Base-by-base conservation (phyloP, 2,797 vertebrate species). In the Poeciliopsis infans region DNA sequence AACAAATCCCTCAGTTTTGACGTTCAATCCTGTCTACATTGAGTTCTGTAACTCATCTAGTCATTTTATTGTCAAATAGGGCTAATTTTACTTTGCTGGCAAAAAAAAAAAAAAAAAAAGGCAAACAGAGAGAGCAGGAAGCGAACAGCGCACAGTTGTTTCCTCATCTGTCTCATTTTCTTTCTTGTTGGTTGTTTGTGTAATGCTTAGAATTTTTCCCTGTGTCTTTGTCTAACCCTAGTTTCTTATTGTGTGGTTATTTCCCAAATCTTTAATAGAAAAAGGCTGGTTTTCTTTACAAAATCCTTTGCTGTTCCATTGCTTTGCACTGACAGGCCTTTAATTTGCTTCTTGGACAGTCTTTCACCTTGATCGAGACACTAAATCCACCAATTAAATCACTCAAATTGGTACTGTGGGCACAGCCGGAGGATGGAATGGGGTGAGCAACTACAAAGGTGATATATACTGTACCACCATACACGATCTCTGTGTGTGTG, bases 341-440 rank as follows among this genome's bases (percentile, higher is more conserved):
- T 95, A 95, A 94, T 95, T 95, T 93, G 91, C 94, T 89, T 93
- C 77, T 82, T 83, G 83, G 91, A 92, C 90, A 93, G 88, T 86
- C 88, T 91, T 93, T 95, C 90, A 94, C 92, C 93, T 94, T 93
- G 86, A 92, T 91, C 82, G 79, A 87, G 84, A 93, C 91, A 90
- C 92, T 94, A 94, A 94, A 95, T 94, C 92, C 91, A 89, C 88
- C 93, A 96, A 94, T 95, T 95, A 95, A 95, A 95, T 93, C 91
- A 91, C 83, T 86, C 78, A 93, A 94, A 94, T 95, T 95, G 93
- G 88, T 82, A 91, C 84, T 86, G 75, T 88, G 85, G 86, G 76
- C 55, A 75, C 87, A 91, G 85, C 80, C 79, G 66, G 75, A 80
- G 87, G 88, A 82, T 81, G 84, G 83, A 84, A 85, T 28, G 43